Evolutionary conservation across 2,113 vertebrate genomes (phyloP), one percentile per base, ranked within the genome.

Genomic region (Micromys minutus): DNA sequence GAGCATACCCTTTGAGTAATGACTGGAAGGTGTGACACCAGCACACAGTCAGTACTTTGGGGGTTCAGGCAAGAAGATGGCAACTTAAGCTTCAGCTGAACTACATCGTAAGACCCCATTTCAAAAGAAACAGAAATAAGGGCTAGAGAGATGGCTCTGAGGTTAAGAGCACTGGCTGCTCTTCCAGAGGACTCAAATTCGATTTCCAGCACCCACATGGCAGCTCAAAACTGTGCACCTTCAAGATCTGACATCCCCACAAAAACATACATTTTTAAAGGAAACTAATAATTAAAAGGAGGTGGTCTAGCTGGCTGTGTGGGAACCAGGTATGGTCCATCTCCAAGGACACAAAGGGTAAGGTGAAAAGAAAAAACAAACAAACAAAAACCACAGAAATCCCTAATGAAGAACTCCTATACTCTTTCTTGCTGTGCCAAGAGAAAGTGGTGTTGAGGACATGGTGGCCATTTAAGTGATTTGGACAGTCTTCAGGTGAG

Each of bases 401-500:
- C 24, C 61, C n/a, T 59, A 39, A 42, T 34, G 5, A 90, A 29
- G 12, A 69, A 65, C 39, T 61, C 65, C 55, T 74, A 74, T 81
- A 71, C 72, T 3, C 5, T 61, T 84, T 93, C 24, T 93, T 45
- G 59, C 34, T 61, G 34, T 72, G 59, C 31, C 12, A 59, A 7
- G 47, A 75, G 75, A 86, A 31, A n/a, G 34, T 36, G 31, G 19
- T 19, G 57, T n/a, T 65, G 87, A 77, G 52, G 52, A 81, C 36
- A 59, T 17, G 31, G 45, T 19, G 26, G 31, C 91, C 84, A 52
- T 65, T 4, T 50, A 63, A 57, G 29, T 87, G 39, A 72, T 90
- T 94, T 93, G 94, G 87, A 94, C n/a, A 85, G 74, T 4, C 63
- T 92, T 84, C 52, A 47, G 76, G 36, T 52, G 67, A 92, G 36